Evolutionary conservation across 2,113 vertebrate genomes (phyloP), one percentile per base, ranked within the genome.

Genomic region (Typhlomys cinereus): DNA sequence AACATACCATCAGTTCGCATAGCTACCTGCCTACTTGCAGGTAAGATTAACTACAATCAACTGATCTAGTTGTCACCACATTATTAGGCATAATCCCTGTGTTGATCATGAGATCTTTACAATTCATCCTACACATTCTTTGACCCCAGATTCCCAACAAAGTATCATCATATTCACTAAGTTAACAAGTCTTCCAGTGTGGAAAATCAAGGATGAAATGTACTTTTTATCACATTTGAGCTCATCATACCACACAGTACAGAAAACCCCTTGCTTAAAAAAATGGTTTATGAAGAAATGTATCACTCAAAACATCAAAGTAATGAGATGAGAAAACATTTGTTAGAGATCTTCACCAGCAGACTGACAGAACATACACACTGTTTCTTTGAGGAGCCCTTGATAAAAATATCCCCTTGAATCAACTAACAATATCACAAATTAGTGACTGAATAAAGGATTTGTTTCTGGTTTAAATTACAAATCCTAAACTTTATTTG

Each of bases 381-480:
- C 23, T 61, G 11, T 14, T 64, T 82, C 83, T 75, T 92, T 52
- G 39, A 75, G 80, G 41, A 85, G 39, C 52, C 36, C 62, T 57
- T 87, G 71, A 87, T 17, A 41, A 88, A 36, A 92, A 82, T 57
- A 62, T 1, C 1, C 36, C 66, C 88, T 34, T 44, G 78, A 73
- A 36, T 70, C 54, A 85, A 78, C 36, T 52, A 70, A 80, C 31
- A 20, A 54, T 23, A 76, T 57, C 41, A 62, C 4, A 44, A 79
- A 48, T 82, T 50, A 90, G 57, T 34, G 15, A n/a, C n/a, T 76
- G 82, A 87, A 80, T 39, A 66, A 34, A 25, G 54, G 31, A 17
- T 81, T 90, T 70, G 17, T n/a, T 89, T 88, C 71, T 88, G 25
- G 27, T 84, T 66, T 80, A 95, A 85, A 85, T 85, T 52, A 39